Evolutionary conservation across 2,113 vertebrate species (phyloP), one percentile per base, ranked within the genome.

Genomic region (Brachypodius melanocephalos): DNA sequence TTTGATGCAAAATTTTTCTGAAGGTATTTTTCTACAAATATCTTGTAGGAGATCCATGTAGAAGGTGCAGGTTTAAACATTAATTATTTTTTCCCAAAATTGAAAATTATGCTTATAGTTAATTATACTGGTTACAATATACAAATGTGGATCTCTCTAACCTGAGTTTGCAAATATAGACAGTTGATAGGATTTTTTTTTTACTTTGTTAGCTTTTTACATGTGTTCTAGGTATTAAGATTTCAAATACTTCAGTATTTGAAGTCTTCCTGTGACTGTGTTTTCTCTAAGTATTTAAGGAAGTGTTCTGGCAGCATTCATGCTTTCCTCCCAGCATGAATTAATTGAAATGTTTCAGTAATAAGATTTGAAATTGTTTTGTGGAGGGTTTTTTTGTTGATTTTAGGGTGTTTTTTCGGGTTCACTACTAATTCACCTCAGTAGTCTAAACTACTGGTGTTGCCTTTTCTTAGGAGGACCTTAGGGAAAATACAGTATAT

Each of bases 41-140:
- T 6, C 16, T 77, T 48, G 4, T 36, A 43, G 20, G 20, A 69
- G 15, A 46, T 65, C 5, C 14, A 1, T 21, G 10, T 48, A 45
- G 40, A 55, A 68, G 32, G 45, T 76, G 34, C 5, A 69, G 5
- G 6, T 22, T 63, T 85, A 58, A 95, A 49, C 19, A 14, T 77
- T 36, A 0, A 28, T 48, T 4, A 8, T 40, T 36, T 45, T 17
- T 25, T 1, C 9, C 5, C 14, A 4, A 43, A 48, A 32, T 36
- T 17, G 10, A 66, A 62, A 61, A 67, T 63, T 20, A 22, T 12
- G 8, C 32, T 43, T 58, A 8, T 28, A 46, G 22, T 52, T 79
- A 38, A 16, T 59, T 59, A 31, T 66, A 29, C 7, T 32, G 32
- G 17, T 55, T 73, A 31, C 15, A 40, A 13, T 46, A 42, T 3